Evolutionary conservation across 1,140 invertebrate genomes (phyloP), one percentile per base, ranked within the genome.

Genomic region (Armadillidium nasatum): DNA sequence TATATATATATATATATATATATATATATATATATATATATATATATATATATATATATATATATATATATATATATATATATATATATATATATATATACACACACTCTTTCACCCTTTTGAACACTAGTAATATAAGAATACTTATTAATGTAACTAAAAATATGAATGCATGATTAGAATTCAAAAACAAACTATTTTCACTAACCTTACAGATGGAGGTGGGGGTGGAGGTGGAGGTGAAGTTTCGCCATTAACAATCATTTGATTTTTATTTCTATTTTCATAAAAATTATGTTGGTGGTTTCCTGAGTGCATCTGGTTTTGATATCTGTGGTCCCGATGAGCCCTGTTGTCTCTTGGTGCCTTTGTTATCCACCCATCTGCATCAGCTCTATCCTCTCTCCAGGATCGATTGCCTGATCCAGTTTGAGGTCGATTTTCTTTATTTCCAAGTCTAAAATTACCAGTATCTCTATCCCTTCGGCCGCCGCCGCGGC

Each of bases 361-460:
- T 9, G 77, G 74, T 13, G 70, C 77, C 44, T 78, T 78, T 0
- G 77, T 78, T 10, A 78, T 78, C 77, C 77, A 78, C 10, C 77
- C 77, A 69, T 78, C 77, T 2, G 77, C 74, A 60, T 78, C 77
- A 43, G 73, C 66, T 22, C 69, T 75, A 4, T 78, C 77, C 15
- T 78, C 77, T 21, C 69, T 73, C 54, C 71, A 69, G 1, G 68
- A 70, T 15, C 77, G 44, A 19, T 76, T 78, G n/a, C 75, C 77
- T 66, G 75, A 75, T 19, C 77, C 77, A 44, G 71, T 60, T 13
- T 74, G 44, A 13, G 54, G 46, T 22, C 46, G 67, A n/a, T 46
- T 54, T 45, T 77, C 76, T 19, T 60, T 60, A n/a, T 72, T 69
- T 15, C 60, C 21, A 19, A 43, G n/a, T 70, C 76, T 46, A 23